Base-by-base conservation (phyloP, 2,888 invertebrate genomes). In the Trachelus iudaicus region DNA sequence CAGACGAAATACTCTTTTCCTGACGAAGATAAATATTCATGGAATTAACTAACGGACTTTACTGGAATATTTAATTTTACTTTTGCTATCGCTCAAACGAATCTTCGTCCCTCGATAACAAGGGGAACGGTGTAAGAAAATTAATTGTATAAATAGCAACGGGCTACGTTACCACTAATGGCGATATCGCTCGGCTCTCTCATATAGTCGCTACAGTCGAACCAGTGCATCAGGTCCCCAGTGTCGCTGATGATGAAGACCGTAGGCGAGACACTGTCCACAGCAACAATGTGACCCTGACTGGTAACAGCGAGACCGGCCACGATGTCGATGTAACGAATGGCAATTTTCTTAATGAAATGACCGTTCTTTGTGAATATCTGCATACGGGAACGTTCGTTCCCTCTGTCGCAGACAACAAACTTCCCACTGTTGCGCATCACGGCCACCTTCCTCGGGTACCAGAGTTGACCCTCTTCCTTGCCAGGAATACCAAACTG, bases 121-220 rank as follows among this genome's bases (percentile, higher is more conserved):
- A 15, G 35, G 11, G 77, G 74, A 34, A 79, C 69, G 12, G 68
- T 73, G 37, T n/a, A 33, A 12, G 37, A 40, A 30, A 73, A 74
- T 73, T 75, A 76, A 37, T 35, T 56, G 69, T 68, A 31, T 68
- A 74, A 69, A 73, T 75, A 23, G 40, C 9, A 69, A 69, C 15
- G 80, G 73, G 31, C 15, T 71, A 31, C 89, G 92, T 93, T 92
- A 95, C 97, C 97, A 92, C 96, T 96, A 89, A 98, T 97, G 83
- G 98, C 98, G 90, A 99, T 98, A 92, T 99, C 98, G 76, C 98
- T 98, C 31, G 98, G 98, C 92, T 99, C 99, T 85, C 98, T 94
- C 98, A 99, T 99, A 92, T 97, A 97, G 92, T 98, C 97, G 91
- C 98, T 98, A 93, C 98, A 98, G 92, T 99, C 98, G 91, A 99